Base-by-base conservation (phyloP, 2,113 vertebrate species). In the Rostratula benghalensis region DNA sequence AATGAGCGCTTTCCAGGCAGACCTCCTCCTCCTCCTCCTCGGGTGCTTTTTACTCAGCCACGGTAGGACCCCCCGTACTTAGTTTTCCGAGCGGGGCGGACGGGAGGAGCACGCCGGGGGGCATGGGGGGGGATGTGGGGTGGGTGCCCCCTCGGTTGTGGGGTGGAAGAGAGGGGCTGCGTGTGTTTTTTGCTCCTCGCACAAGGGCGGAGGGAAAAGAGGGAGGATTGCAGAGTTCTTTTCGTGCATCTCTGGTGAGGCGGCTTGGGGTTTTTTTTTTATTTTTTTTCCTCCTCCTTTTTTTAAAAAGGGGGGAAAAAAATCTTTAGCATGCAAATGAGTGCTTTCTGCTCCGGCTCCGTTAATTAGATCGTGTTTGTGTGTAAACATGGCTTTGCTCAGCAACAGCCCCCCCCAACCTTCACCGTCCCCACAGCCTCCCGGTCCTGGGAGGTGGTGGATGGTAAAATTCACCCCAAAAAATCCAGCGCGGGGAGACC, bases 241-340 rank as follows among this genome's bases (percentile, higher is more conserved):
- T 63, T 54, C 41, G 5, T 43, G 80, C 39, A 11, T 43, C 50
- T 63, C 68, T 53, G 41, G 56, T 67, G 80, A 82, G 93, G 94
- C 94, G 18, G 78, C 56, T 92, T 33, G 59, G 37, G 28, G 60
- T 51, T 27, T 43, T 27, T n/a, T 65, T 57, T 25, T 35, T 60
- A 43, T n/a, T 37, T n/a, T n/a, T n/a, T n/a, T n/a, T n/a, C n/a
- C n/a, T n/a, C n/a, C n/a, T 24, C 18, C 45, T 18, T 19, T n/a
- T n/a, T 57, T 33, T 22, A n/a, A n/a, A 57, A 16, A 9, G 16
- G 14, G 37, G 45, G 45, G 45, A 19, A 46, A 46, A 46, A 46
- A 4, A 69, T 88, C 61, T 96, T 95, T 75, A 86, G 70, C 28
- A 89, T 95, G 97, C 93, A 95, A 96, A 97, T 88, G 88, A 94